Base-by-base conservation (phyloP, 2,888 invertebrate species). In the Apodemia duryi region DNA sequence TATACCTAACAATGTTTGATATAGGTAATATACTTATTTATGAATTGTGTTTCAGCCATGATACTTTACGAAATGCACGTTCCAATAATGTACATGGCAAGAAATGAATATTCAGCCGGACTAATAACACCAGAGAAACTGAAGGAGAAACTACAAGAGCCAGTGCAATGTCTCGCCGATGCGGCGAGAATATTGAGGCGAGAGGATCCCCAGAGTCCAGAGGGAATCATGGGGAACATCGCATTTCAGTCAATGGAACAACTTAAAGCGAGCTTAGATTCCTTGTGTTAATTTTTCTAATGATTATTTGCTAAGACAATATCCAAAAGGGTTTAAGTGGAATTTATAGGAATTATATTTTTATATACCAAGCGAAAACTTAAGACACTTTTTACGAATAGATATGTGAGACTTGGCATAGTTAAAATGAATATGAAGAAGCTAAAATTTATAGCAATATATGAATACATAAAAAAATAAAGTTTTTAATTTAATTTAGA, bases 21-120 rank as follows among this genome's bases (percentile, higher is more conserved):
- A n/a, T n/a, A n/a, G n/a, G n/a, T n/a, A n/a, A n/a, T n/a, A n/a
- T n/a, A n/a, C 28, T 11, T 6, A 6, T 10, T 28, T n/a, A 29
- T 28, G 38, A 38, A 63, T 49, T 43, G 0, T 38, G 38, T 38
- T 38, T 38, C 79, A 94, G 96, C 96, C 11, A 94, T 96, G 89
- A 94, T 95, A 74, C 80, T 97, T 35, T 97, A 97, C 78, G 97
- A 97, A 81, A 84, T 97, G 13, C 97, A 97, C 77, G 95, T 95
- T 0, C 96, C 97, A 0, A 77, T 96, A 9, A 94, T 96, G 80
- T 92, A 95, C 72, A 76, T 96, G 69, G 95, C 96, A 0, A 94
- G 94, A 72, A 94, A 92, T 71, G 93, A 93, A 67, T 95, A 93
- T 75, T 92, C 92, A 61, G 90, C 92, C 0, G 94, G 93, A 1